Percentiles rank a stretch among this genome's conserved stretches.
Evolutionary conservation across 2,797 vertebrate species (phyloP).

Genomic region (Cheracebus regulus): DNA sequence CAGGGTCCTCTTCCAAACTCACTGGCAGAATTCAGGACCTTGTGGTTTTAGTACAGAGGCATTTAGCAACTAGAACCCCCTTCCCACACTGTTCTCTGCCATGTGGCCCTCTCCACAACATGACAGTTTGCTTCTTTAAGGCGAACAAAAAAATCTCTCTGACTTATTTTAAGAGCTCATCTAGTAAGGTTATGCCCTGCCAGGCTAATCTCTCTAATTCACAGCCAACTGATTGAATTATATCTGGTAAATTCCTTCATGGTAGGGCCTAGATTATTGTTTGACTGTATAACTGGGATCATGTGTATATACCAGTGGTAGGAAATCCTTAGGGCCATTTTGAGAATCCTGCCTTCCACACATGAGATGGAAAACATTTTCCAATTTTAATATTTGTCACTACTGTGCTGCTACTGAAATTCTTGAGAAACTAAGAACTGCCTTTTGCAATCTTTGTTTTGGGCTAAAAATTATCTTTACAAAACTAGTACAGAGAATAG

Average conservation of each 20-base stretch:
- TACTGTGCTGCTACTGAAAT: not conserved
- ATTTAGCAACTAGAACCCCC: not conserved
- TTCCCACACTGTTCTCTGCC: not conserved
- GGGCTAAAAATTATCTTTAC: not conserved
- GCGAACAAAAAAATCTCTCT: not conserved
- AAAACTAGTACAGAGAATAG: slow-evolving; percentile 3
- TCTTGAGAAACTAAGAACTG: slow-evolving; percentile 4
- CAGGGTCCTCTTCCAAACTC: not conserved
- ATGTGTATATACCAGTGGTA: not conserved
- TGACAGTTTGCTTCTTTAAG: not conserved
- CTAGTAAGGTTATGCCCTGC: not conserved
- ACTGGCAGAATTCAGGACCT: not conserved
- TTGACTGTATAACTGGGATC: not conserved
- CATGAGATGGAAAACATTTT: not conserved
- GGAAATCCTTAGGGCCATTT: not conserved
- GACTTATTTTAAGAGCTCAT: not conserved
- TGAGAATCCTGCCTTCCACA: not conserved
- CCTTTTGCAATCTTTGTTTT: slow-evolving; percentile 27
- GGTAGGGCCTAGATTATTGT: not conserved
- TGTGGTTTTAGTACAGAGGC: not conserved
- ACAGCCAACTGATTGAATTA: not conserved
- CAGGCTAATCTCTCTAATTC: not conserved
- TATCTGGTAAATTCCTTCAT: slow-evolving; percentile 11
- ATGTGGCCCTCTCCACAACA: fast-evolving
- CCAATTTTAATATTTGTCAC: not conserved